Evolutionary conservation across 2,113 vertebrate species (phyloP).

Genomic region (Psittacus erithacus): DNA sequence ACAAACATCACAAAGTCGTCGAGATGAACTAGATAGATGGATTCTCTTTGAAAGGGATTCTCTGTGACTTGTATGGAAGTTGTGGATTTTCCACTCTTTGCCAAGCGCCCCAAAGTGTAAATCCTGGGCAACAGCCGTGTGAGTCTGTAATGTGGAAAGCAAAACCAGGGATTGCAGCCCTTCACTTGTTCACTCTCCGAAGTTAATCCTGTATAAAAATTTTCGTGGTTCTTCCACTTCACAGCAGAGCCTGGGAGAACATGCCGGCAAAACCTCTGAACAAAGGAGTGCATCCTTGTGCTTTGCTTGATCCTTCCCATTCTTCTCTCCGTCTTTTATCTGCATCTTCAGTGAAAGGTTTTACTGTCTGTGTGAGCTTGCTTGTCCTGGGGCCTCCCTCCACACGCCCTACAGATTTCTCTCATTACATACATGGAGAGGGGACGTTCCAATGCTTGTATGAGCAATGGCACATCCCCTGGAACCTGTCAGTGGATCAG

Average conservation of each 20-base stretch:
- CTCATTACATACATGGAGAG: fast-evolving
- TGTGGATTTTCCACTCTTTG: not conserved
- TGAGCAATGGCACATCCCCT: not conserved
- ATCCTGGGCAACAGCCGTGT: not conserved
- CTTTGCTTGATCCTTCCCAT: not conserved
- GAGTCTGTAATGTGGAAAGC: not conserved
- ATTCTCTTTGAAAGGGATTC: not conserved
- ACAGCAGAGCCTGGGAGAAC: not conserved
- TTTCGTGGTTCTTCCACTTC: not conserved
- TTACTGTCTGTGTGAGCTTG: not conserved
- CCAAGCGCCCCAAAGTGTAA: not conserved
- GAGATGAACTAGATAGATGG: not conserved
- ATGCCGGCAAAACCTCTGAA: not conserved
- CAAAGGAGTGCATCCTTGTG: not conserved
- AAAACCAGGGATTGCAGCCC: not conserved
- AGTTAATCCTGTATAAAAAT: not conserved
- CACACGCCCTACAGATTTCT: not conserved
- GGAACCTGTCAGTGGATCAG: not conserved
- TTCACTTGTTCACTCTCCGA: not conserved
- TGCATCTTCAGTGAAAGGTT: not conserved
- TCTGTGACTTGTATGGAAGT: not conserved
- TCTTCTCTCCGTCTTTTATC: not conserved
- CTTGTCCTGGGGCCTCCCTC: not conserved
- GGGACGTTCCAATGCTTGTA: not conserved
- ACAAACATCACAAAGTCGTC: not conserved